Percentiles rank a stretch among this genome's conserved stretches.
Conservation (phyloP, 2,797 vertebrate genomes). For the Spondyliosoma cantharus region DNA sequence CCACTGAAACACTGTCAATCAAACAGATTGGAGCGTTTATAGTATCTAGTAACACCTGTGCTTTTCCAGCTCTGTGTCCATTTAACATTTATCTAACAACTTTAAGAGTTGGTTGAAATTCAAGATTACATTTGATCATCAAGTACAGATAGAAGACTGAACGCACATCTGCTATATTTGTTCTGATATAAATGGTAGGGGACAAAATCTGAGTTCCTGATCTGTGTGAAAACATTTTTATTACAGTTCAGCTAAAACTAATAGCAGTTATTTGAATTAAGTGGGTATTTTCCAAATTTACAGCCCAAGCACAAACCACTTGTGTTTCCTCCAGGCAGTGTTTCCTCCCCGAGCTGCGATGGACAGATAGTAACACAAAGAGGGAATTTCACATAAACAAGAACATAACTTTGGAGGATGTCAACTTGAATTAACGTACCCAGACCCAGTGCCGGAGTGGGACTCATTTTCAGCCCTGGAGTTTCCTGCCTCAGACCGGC, state of each 20-base stretch:
- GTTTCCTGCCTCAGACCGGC: no score
- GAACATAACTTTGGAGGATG: not conserved
- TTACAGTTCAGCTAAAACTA: not conserved
- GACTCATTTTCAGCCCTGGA: no score
- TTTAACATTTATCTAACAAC: not conserved
- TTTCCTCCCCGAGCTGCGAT: not conserved
- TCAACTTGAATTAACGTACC: not conserved
- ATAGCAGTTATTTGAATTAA: not conserved
- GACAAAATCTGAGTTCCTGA: not conserved
- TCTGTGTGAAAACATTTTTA: not conserved
- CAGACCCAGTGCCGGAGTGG: no score
- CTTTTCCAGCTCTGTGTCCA: not conserved
- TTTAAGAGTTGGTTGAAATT: not conserved
- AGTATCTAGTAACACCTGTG: not conserved
- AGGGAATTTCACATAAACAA: not conserved
- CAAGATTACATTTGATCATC: not conserved
- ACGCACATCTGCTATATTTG: not conserved
- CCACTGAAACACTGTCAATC: not conserved
- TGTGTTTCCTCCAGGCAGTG: not conserved
- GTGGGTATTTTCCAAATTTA: not conserved
- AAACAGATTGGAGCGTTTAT: not conserved
- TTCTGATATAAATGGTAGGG: no score
- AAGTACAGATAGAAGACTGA: not conserved
- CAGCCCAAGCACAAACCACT: not conserved
- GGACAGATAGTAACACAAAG: not conserved